phyloP scores from a whole-genome alignment of 1,140 invertebrate genomes.

The Lineus longissimus region DNA sequence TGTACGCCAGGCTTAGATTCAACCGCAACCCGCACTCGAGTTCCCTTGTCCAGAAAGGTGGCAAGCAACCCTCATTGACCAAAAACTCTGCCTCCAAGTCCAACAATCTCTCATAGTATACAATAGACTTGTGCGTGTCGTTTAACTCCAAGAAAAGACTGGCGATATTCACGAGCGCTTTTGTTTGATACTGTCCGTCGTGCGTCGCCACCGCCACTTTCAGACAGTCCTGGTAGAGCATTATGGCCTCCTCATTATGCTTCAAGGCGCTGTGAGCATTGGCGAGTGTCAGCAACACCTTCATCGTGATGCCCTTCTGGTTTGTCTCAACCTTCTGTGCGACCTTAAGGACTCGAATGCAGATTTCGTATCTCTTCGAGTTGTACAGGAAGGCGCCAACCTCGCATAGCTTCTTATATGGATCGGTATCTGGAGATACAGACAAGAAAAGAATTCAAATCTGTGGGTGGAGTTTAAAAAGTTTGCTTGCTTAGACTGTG shows the following conservation, averaged over 20 bases:
- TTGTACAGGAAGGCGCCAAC: constrained; percentile 43
- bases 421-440: constrained; percentile 39
- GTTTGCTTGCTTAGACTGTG: too few species aligned
- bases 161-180: constrained; percentile 45
- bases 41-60: constrained; percentile 45
- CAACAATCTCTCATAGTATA: constrained; percentile 46
- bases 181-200: constrained; percentile 46
- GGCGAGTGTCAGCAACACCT: constrained; percentile 41
- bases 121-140: constrained; percentile 42
- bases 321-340: constrained; percentile 46
- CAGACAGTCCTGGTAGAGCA: constrained; percentile 41
- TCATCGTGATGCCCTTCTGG: constrained; percentile 49
- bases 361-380: constrained; percentile 34
- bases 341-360: constrained; percentile 38
- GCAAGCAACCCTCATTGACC: constrained; percentile 28
- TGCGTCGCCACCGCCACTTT: constrained; percentile 39
- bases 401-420: constrained; percentile 47
- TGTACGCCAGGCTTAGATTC: constrained; percentile 51
- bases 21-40: constrained; percentile 44
- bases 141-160: constrained; percentile 39
- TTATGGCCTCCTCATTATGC: constrained; percentile 36
- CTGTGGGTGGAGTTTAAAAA: too few species aligned
- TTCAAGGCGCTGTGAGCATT: constrained; percentile 42
- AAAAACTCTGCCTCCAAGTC: constrained; percentile 38
- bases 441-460: constrained; percentile 3